Evolutionary conservation across 2,113 vertebrate genomes (phyloP), one percentile per base, ranked within the genome.

Genomic region (Opisthocomus hoazin): DNA sequence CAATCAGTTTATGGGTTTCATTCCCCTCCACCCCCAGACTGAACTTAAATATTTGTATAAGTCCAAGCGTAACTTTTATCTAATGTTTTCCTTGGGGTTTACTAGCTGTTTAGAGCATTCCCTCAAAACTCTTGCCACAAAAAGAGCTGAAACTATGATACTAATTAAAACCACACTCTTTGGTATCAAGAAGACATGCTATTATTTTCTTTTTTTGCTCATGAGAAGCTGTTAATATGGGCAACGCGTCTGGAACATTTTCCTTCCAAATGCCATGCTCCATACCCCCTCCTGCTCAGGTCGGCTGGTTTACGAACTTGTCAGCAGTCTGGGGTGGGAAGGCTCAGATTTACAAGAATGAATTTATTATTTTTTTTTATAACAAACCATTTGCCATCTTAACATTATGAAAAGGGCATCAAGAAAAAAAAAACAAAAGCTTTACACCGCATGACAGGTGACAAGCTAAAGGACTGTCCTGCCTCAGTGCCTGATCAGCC

Each of bases 81-180:
- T 95, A 12, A 41, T 79, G 70, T 94, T 94, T 95, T 96, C 95
- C 94, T 95, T 89, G 89, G 89, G 96, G 93, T 94, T 97, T 96
- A 95, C 87, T 92, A 77, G 89, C 94, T 96, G 87, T 92, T 97
- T 96, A 83, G 96, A 97, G 80, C 89, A 94, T 89, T 96, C 90
- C 92, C 87, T 94, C 95, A 88, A 84, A 84, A 96, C 69, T 71
- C 91, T 54, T 23, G 90, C 91, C 94, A 64, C 85, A 78, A 60
- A 91, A 78, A 86, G 80, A 78, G 86, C 66, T 88, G 95, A 93
- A 96, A 97, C 96, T 77, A 86, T 91, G 88, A 97, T 96, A 91
- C 96, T 98, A 97, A 98, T 98, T 94, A 96, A 98, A 98, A 97
- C 92, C 98, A 97, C 90, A 96, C 93, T 96, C 94, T 82, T 87